A percentile compares a stretch with the other conserved stretches of the same genome.
Conservation (phyloP, 1,140 invertebrate genomes). For the Panulirus ornatus region DNA sequence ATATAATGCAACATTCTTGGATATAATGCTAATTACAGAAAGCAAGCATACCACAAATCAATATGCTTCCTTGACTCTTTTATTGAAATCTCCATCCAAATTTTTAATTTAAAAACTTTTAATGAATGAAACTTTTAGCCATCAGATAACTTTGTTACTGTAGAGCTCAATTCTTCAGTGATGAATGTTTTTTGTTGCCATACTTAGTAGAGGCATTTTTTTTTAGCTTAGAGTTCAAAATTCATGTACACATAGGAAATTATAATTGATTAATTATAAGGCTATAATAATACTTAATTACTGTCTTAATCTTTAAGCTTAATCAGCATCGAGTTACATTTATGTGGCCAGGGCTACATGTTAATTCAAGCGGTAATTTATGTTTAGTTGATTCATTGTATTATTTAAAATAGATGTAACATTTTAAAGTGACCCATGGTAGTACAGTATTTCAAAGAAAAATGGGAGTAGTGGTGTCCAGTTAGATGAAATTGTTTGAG, state of each 20-base stretch:
- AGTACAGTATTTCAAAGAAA: background rate
- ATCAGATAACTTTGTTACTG: background rate
- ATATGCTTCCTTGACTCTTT: background rate
- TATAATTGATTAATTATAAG: background rate
- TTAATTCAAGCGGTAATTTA: too few species aligned
- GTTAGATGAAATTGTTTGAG: constrained; percentile 8
- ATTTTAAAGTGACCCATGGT: too few species aligned
- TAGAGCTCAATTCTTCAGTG: background rate
- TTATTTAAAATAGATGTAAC: background rate
- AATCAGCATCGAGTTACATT: background rate
- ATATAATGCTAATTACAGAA: background rate
- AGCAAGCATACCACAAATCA: background rate
- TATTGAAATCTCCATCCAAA: background rate
- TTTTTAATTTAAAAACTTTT: too few species aligned
- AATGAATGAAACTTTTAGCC: too few species aligned
- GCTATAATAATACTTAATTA: constrained; percentile 13
- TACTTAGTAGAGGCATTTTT: background rate
- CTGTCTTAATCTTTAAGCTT: background rate
- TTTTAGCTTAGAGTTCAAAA: background rate
- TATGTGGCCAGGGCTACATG: background rate
- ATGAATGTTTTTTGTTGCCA: background rate
- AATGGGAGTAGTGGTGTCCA: constrained; percentile 5
- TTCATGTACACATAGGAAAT: background rate
- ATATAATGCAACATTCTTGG: background rate
- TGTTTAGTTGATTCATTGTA: background rate